Base-by-base conservation (phyloP, 2,797 vertebrate species). In the Aeoliscus strigatus region DNA sequence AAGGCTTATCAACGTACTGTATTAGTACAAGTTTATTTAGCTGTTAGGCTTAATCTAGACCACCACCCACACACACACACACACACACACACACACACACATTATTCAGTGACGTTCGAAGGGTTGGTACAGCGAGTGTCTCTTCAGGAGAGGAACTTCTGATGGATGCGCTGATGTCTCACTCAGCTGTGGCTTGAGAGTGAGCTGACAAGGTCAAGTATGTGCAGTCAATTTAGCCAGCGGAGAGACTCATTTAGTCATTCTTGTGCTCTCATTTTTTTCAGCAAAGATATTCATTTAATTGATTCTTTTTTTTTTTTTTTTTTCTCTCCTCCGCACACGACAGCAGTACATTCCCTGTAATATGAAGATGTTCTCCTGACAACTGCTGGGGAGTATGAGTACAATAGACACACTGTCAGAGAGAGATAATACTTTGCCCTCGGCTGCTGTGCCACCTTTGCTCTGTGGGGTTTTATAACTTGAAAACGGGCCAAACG, bases 1-100 rank as follows among this genome's bases (percentile, higher is more conserved):
- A 75, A 52, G 41, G 57, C 60, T 73, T 66, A 72, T 59, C 13
- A 26, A 31, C 55, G 62, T 40, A 34, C 33, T 61, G 52, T 70
- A 69, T 69, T 75, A 61, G 56, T 64, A 70, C 50, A 66, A 64
- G 66, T 71, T 64, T 73, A 70, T 63, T 64, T 73, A 59, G 55
- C 43, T 54, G 42, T 59, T 33, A 44, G 39, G 26, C 50, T 37
- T 14, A 47, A 67, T 45, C 52, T 32, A n/a, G 25, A 32, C 41
- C 27, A 42, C 46, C 33, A 8, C 44, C 52, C 44, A 25, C 43
- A 23, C 4, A 23, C 4, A 23, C 4, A 23, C 8, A 4, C 25
- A 14, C 17, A 4, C n/a, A n/a, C n/a, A n/a, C n/a, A n/a, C n/a
- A n/a, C n/a, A n/a, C n/a, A n/a, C n/a, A n/a, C n/a, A 28, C 5